Evolutionary conservation across 1,140 invertebrate genomes (phyloP).

Genomic region (Orius insidiosus): DNA sequence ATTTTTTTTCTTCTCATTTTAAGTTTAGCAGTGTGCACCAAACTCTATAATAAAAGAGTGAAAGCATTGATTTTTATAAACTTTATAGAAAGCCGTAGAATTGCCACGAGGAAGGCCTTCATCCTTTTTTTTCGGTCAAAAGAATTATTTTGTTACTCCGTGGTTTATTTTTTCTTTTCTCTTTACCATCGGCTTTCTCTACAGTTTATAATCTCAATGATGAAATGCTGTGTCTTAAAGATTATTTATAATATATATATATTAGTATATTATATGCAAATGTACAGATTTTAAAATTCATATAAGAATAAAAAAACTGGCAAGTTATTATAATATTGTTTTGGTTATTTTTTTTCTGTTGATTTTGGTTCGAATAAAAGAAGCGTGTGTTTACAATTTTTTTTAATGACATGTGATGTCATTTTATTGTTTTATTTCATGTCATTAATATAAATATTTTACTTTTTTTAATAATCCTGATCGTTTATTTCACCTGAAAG

Average conservation of each 20-base stretch:
- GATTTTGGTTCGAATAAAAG: slow-evolving; percentile 16
- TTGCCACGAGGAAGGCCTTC: too few relatives aligned
- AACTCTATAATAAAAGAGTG: neutral
- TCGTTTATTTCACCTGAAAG: too few relatives aligned
- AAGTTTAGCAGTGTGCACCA: slow-evolving; percentile 15
- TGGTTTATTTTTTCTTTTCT: too few relatives aligned
- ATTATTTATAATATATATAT: slow-evolving; percentile 15
- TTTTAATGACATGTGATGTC: slow-evolving; percentile 7
- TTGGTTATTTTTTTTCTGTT: slow-evolving; percentile 14
- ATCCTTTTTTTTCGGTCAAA: too few relatives aligned
- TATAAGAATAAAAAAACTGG: slow-evolving; percentile 11
- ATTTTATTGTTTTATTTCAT: slow-evolving; percentile 8
- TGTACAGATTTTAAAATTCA: slow-evolving; percentile 17
- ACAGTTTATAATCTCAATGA: neutral
- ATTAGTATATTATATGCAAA: slow-evolving; percentile 14
- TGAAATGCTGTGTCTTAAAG: slow-evolving; percentile 16
- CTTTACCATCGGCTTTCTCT: too few relatives aligned
- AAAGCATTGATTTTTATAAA: too few relatives aligned
- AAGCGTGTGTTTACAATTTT: slow-evolving; percentile 12
- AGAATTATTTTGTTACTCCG: too few relatives aligned
- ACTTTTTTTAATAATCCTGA: slow-evolving; percentile 8
- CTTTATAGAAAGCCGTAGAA: too few relatives aligned
- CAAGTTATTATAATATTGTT: slow-evolving; percentile 9
- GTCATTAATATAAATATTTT: slow-evolving; percentile 11
- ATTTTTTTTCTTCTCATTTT: slow-evolving; percentile 6